Evolutionary conservation across 2,888 invertebrate genomes (phyloP).

Genomic region (Omphaloscelis lunosa): DNA sequence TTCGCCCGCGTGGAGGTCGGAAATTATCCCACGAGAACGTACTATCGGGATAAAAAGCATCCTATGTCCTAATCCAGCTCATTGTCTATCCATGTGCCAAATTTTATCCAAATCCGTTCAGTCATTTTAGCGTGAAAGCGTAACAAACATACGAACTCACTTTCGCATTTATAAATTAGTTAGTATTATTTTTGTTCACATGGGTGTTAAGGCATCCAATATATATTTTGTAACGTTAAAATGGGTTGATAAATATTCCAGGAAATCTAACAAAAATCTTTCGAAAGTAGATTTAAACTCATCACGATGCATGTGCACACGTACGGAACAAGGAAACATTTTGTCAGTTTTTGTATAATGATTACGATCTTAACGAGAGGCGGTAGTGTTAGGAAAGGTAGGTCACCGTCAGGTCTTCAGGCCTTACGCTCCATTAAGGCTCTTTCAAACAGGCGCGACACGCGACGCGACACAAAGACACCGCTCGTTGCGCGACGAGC

Average conservation of each 20-base stretch:
- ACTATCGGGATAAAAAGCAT: too few relatives aligned
- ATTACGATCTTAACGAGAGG: conserved; percentile 32
- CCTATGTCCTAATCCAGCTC: too few relatives aligned
- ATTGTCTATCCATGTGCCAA: too few relatives aligned
- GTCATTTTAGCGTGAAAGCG: too few relatives aligned
- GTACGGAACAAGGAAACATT: conserved; percentile 26
- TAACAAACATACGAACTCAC: too few relatives aligned
- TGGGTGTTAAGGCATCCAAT: not conserved
- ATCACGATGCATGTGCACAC: conserved; percentile 5
- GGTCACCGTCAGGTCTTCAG: conserved; percentile 54
- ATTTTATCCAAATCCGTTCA: too few relatives aligned
- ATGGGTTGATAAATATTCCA: not conserved
- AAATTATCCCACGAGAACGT: too few relatives aligned
- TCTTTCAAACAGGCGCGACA: too few relatives aligned
- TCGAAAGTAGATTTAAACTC: not conserved
- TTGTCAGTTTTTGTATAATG: conserved; percentile 30
- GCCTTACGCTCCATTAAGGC: conserved; percentile 58
- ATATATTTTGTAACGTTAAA: conserved; percentile 9
- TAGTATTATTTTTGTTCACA: conserved; percentile 22
- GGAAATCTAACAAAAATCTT: not conserved
- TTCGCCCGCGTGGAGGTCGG: too few relatives aligned
- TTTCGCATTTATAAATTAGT: too few relatives aligned
- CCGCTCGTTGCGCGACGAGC: too few relatives aligned
- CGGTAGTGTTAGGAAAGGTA: conserved; percentile 41
- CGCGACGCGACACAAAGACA: too few relatives aligned